Base-by-base conservation (phyloP, 2,888 invertebrate species). In the Tryphoninae sp. region DNA sequence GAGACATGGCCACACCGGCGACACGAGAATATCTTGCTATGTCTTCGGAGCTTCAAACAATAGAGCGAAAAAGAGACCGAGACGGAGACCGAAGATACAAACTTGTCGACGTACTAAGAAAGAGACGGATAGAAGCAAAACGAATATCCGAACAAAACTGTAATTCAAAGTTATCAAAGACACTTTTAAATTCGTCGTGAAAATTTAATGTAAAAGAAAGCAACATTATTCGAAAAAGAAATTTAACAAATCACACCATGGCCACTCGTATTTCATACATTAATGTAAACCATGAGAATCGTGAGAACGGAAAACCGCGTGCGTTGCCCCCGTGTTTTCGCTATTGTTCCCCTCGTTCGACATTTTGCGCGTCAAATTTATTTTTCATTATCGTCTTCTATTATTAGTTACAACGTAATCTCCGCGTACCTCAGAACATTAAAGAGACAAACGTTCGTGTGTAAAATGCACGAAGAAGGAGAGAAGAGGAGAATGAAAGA, bases 321-420 rank as follows among this genome's bases (percentile, higher is more conserved):
- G 82, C 90, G 86, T 88, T 90, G 88, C 88, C 87, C 88, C 81
- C 87, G 85, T 86, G 85, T 88, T 89, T 87, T 88, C 84, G 86
- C 86, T 85, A 85, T 85, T 87, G 49, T 88, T 87, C 85, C 84
- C 80, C 84, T 83, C 72, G 80, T 59, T 40, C 16, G 61, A 76
- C 85, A 88, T 90, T 90, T 89, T 89, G 87, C 89, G 89, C 89
- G 85, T 89, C 88, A 87, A 90, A 89, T 90, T 89, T 88, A 87
- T 65, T 88, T 90, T 88, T 40, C 22, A 51, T 74, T 90, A 90
- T 90, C 90, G 76, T 86, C 83, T 86, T 89, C 90, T 90, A 90
- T 90, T 90, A 90, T 90, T 90, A 90, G 90, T 88, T 75, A 80
- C 87, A 86, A 85, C 87, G 88, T 88, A 90, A 90, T 90, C 90